A percentile compares a stretch with the other conserved stretches of the same genome.
Evolutionary conservation across 2,888 invertebrate species (phyloP).

Genomic region (Drosophila colorata): DNA sequence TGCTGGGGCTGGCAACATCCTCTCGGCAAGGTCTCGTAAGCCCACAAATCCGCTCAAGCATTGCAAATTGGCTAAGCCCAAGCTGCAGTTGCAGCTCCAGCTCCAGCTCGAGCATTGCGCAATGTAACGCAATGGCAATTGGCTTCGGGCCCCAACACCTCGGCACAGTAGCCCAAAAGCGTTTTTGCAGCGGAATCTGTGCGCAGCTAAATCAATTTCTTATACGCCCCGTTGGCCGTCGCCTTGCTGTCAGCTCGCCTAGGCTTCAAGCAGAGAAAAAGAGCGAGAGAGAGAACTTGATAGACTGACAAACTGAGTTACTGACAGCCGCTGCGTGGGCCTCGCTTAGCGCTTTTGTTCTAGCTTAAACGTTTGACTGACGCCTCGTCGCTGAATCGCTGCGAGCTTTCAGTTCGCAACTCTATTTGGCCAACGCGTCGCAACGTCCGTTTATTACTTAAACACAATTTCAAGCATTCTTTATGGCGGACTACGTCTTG

Average conservation of each 20-base stretch:
- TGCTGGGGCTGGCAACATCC: constrained; percentile 55
- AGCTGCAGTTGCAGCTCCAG: constrained; percentile 24
- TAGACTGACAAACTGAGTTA: constrained; percentile 53
- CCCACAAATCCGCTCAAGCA: constrained; percentile 76
- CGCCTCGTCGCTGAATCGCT: constrained; percentile 61
- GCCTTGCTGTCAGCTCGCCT: constrained; percentile 66
- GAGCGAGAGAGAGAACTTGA: constrained; percentile 18
- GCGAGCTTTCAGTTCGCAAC: constrained; percentile 47
- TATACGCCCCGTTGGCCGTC: constrained; percentile 56
- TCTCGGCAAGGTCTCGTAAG: constrained; percentile 46
- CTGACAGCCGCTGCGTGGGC: constrained; percentile 72
- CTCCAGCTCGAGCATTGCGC: constrained; percentile 31
- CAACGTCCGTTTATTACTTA: constrained; percentile 39
- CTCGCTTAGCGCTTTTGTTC: constrained; percentile 62
- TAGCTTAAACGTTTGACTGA: constrained; percentile 58
- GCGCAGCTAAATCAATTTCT: constrained; percentile 52
- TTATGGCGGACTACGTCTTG: constrained; percentile 58
- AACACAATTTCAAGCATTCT: constrained; percentile 48
- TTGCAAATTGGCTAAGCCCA: constrained; percentile 62
- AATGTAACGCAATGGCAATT: constrained; percentile 40
- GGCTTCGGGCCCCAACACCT: constrained; percentile 39
- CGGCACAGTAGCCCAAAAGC: constrained; percentile 59
- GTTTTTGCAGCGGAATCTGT: constrained; percentile 47
- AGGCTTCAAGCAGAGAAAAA: constrained; percentile 31
- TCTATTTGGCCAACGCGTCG: constrained; percentile 63